phyloP scores from a whole-genome alignment of 2,888 invertebrate genomes.

The Rotaria magnacalcarata region DNA sequence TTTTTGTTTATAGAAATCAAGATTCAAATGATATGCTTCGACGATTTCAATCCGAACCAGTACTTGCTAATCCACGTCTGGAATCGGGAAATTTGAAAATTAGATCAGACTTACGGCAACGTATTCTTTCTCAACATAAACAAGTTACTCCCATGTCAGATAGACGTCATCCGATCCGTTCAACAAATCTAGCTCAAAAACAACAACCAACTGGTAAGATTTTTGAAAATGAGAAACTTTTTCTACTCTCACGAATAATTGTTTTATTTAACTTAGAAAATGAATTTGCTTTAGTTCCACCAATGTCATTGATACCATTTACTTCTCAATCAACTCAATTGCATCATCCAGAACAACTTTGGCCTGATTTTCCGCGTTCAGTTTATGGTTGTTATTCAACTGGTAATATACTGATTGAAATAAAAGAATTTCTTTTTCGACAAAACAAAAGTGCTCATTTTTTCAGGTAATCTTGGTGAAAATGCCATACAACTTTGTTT shows the following conservation, averaged over 20 bases:
- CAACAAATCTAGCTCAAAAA: constrained; percentile 25
- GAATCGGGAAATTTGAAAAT: constrained; percentile 25
- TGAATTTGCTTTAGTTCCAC: not conserved
- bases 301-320: not conserved
- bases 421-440: too few relatives aligned
- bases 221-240: too few relatives aligned
- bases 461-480: not conserved
- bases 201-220: not conserved
- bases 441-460: too few relatives aligned
- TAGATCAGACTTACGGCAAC: constrained; percentile 18
- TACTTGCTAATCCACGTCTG: constrained; percentile 16
- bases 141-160: constrained; percentile 21
- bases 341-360: not conserved
- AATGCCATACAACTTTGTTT: not conserved
- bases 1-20: not conserved
- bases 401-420: not conserved
- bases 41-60: constrained; percentile 31
- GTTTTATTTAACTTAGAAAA: not conserved
- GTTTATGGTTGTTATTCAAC: constrained; percentile 8
- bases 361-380: not conserved
- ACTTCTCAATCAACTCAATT: not conserved
- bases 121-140: not conserved
- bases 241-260: not conserved
- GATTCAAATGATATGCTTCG: not conserved
- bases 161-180: constrained; percentile 23